Base-by-base conservation (phyloP, 2,113 vertebrate species). In the Physeter macrocephalus region DNA sequence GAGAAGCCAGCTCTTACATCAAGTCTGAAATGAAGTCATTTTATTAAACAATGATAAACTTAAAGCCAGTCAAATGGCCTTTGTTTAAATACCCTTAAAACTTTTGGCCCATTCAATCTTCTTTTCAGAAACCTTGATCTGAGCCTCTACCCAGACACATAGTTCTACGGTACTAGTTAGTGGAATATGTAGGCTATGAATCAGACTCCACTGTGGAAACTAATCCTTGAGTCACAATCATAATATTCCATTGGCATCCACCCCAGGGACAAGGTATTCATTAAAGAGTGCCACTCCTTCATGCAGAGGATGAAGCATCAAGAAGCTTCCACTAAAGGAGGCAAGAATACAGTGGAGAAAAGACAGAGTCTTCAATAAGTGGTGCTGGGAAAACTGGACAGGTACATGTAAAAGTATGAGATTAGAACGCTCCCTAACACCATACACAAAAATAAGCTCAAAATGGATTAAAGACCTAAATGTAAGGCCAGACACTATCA, bases 151-250 rank as follows among this genome's bases (percentile, higher is more conserved):
- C 78, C 94, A 96, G 97, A 94, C 89, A 94, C 25, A 31, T 0
- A 95, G 78, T 43, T 94, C 89, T 75, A 83, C 0, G 3, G 83
- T 83, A 95, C 86, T 92, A 90, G 96, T 84, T 49, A 94, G 93
- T 86, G 96, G 72, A 92, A 97, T 95, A 95, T 81, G 95, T 71
- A 97, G 95, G 96, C 95, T 92, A 97, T 97, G 97, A 98, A 97
- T 97, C 97, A 98, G 96, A 96, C 96, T 93, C 83, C 59, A 66
- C 96, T 93, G 96, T 90, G 97, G 96, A 97, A 97, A 97, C 67
- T 71, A 97, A 95, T 80, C 92, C 96, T 97, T 97, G 97, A 97
- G 96, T 97, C 97, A 97, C 82, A 49, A 96, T 95, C 97, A 93
- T 93, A 97, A 95, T 90, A 97, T 97, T 93, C 96, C 95, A 97